Base-by-base conservation (phyloP, 2,888 invertebrate genomes). In the Lasioglossum marginatum region DNA sequence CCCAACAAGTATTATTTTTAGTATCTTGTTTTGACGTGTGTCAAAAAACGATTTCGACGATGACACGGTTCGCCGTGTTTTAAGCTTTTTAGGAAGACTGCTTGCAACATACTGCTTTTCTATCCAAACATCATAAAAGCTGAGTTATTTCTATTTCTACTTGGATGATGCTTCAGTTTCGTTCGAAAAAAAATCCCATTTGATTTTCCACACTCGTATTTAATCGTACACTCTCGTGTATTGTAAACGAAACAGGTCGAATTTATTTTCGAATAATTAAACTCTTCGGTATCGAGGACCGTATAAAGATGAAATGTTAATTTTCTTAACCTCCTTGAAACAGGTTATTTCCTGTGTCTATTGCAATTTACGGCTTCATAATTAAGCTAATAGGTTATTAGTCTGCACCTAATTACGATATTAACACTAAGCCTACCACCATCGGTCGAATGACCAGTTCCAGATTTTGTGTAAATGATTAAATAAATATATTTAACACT, bases 21-120 rank as follows among this genome's bases (percentile, higher is more conserved):
- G 16, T 57, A 27, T 23, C 48, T 81, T 88, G 76, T 87, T 87
- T 88, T 87, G 78, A 87, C 85, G 74, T 71, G 82, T 82, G 79
- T 87, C 81, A 81, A 34, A 31, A 63, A 31, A 31, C 63, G n/a
- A n/a, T 34, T 70, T 27, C 52, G 3, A 16, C 14, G 19, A 57
- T 45, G 75, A 66, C 52, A 31, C 23, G 4, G 8, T 48, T 66
- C n/a, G 3, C 0, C 40, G 19, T 23, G 8, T 70, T 43, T 43
- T 43, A 6, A 23, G 19, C 43, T n/a, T 31, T 31, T 8, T 12
- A 3, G 4, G n/a, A 10, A 43, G 72, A 68, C 23, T 10, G 31
- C n/a, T n/a, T 1, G 3, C 19, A 16, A 48, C 16, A 34, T 31
- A 27, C 16, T 4, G 8, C 0, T 12, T 27, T n/a, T 23, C n/a